Evolutionary conservation across 2,888 invertebrate species (phyloP).

Genomic region (Drosophila gaucha): DNA sequence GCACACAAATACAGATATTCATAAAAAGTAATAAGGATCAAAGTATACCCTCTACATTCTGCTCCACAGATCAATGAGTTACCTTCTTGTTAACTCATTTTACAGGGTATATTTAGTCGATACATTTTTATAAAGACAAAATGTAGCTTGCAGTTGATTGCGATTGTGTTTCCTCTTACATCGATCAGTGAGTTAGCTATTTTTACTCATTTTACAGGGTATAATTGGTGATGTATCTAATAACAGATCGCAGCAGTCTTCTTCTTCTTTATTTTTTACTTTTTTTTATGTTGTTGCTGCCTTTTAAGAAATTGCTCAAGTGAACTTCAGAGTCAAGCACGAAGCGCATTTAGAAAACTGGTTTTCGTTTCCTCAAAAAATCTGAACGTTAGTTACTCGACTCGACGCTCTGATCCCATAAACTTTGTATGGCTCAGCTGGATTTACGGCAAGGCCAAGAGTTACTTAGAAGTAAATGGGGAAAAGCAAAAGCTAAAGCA

Average conservation of each 20-base stretch:
- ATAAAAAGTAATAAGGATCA: too few species aligned
- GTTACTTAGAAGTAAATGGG: conserved; percentile 15
- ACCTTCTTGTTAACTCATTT: not conserved
- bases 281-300: conserved; percentile 1
- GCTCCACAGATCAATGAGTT: not conserved
- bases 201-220: conserved; percentile 27
- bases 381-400: conserved; percentile 22
- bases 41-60: not conserved
- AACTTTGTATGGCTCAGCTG: conserved; percentile 10
- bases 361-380: conserved; percentile 37
- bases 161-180: not conserved
- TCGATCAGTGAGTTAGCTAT: not conserved
- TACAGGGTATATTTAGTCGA: conserved; percentile 43
- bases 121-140: not conserved
- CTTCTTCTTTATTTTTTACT: not conserved
- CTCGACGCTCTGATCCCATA: conserved; percentile 24
- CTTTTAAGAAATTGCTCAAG: conserved; percentile 49
- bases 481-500: not conserved
- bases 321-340: conserved; percentile 47
- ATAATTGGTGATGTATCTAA: conserved; percentile 46
- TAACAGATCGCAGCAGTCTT: conserved; percentile 12
- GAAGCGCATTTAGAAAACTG: conserved; percentile 42
- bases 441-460: conserved; percentile 34
- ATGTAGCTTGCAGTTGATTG: too few species aligned
- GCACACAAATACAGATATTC: too few species aligned